These are phyloP conservation scores for Gallinago stenura DNA, from an alignment of 2,797 vertebrate species.

Conservation along the genomic window DNA sequence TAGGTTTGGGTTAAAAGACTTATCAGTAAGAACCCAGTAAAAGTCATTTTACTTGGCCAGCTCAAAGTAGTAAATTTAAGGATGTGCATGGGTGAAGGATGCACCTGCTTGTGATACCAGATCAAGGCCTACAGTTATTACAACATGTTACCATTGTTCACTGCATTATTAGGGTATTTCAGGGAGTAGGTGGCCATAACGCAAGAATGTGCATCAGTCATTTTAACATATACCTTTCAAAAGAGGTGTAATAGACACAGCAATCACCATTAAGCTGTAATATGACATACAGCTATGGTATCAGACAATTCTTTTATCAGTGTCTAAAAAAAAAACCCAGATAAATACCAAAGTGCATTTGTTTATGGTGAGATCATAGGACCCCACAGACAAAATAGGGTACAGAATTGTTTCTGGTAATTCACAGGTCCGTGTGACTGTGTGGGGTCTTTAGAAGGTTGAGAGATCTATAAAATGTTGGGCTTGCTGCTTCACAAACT, in stretches of 20 bases:
- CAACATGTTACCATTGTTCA: background rate
- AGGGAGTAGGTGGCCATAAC: background rate
- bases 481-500: background rate
- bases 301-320: background rate
- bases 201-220: background rate
- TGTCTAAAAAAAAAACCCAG: background rate
- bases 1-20: background rate
- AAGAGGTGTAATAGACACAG: background rate
- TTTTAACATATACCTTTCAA: constrained; percentile 1
- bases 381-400: background rate
- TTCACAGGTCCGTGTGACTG: background rate
- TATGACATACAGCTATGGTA: background rate
- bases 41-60: background rate
- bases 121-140: background rate
- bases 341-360: background rate
- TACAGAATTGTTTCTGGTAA: background rate
- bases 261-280: background rate
- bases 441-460: background rate
- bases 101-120: background rate
- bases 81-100: background rate
- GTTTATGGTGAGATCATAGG: background rate
- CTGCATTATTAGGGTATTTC: background rate
- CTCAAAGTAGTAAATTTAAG: background rate
- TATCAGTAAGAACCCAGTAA: background rate
- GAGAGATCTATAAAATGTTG: background rate